Conservation (phyloP, 2,113 vertebrate genomes). For the Lanius collurio region DNA sequence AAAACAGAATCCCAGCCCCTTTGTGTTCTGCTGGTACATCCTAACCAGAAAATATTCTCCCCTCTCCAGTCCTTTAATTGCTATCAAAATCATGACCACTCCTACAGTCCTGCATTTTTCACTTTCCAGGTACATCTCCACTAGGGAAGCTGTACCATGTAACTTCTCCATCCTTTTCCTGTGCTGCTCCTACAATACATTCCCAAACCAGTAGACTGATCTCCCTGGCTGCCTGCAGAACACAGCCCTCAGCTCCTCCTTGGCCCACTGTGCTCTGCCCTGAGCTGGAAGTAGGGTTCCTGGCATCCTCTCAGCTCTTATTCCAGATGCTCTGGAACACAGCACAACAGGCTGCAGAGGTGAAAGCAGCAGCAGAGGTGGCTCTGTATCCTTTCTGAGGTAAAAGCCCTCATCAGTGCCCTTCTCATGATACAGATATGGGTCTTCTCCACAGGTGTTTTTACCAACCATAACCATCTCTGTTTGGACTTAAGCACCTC, state of each 20-base stretch:
- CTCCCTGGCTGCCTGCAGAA: background rate
- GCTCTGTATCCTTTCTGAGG: background rate
- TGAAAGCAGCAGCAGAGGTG: background rate
- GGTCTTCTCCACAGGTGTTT: background rate
- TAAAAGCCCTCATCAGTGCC: background rate
- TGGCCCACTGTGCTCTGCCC: background rate
- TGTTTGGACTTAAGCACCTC: background rate
- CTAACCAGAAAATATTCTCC: background rate
- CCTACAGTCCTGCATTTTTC: background rate
- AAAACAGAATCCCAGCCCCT: background rate
- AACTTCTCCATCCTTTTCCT: background rate
- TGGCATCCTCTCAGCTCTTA: background rate
- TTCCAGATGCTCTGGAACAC: background rate
- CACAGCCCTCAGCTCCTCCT: background rate
- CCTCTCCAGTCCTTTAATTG: background rate
- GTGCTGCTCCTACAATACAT: accelerated
- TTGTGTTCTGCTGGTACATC: background rate
- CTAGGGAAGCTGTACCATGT: background rate
- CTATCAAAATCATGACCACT: background rate
- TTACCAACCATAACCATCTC: background rate
- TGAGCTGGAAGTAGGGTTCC: background rate
- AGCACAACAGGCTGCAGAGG: background rate
- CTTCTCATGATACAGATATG: background rate
- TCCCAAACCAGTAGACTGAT: background rate
- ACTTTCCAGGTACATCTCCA: background rate